phyloP scores from a whole-genome alignment of 2,888 invertebrate genomes.

The Melinaea marsaeus region DNA sequence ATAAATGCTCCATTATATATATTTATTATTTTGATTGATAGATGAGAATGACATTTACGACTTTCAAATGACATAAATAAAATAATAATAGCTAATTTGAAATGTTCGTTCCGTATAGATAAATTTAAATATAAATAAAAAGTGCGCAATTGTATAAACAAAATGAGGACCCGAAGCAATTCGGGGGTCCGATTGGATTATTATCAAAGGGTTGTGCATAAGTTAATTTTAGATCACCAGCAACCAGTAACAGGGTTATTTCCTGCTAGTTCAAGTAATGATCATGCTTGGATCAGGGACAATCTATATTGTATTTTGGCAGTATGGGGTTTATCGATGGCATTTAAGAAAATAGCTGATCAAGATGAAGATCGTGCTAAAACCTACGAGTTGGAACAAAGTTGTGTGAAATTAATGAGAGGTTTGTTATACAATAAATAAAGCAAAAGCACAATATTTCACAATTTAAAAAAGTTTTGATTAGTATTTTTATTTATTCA shows the following conservation, averaged over 20 bases:
- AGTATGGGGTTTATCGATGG: conserved; percentile 98
- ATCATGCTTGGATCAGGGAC: conserved; percentile 99
- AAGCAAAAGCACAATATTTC: background rate
- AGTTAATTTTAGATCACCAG: conserved; percentile 94
- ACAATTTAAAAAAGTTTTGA: background rate
- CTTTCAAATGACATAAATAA: conserved; percentile 63
- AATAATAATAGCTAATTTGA: conserved; percentile 22
- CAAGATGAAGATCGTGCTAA: conserved; percentile 99
- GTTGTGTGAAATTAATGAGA: conserved; percentile 92
- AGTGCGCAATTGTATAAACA: conserved; percentile 33
- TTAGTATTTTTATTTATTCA: background rate
- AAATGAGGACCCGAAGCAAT: conserved; percentile 92
- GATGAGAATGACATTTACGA: conserved; percentile 42
- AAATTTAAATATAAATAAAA: conserved; percentile 9
- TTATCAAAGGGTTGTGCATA: conserved; percentile 95
- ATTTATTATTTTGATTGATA: conserved; percentile 1
- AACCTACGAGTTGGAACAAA: conserved; percentile 97
- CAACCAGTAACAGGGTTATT: conserved; percentile 98
- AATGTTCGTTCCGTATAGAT: conserved; percentile 12
- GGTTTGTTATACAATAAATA: conserved; percentile 53
- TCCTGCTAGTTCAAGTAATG: conserved; percentile 90
- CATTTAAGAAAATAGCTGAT: conserved; percentile 99
- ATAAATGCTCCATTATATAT: background rate
- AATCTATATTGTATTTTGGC: conserved; percentile 98
- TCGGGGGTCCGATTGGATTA: conserved; percentile 96